Evolutionary conservation across 64 coral and sea anemone genomes (phyloP).

Genomic region (Porites lutea): DNA sequence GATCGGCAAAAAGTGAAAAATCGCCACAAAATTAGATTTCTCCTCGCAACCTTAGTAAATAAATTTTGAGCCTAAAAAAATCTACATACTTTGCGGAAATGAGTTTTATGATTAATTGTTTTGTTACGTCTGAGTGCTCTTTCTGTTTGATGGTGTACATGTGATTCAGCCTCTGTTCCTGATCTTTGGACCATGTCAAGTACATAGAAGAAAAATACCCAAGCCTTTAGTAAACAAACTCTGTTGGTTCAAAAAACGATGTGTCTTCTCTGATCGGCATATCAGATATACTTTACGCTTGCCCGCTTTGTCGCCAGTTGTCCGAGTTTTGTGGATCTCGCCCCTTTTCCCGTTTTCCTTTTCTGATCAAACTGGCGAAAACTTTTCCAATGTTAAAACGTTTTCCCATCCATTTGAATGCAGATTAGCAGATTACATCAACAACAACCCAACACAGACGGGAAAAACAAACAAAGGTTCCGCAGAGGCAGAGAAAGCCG

Average conservation of each 20-base stretch:
- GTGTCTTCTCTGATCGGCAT: background rate
- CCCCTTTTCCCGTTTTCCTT: too few species aligned
- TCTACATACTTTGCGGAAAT: slow-evolving; percentile 10
- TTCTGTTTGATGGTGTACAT: background rate
- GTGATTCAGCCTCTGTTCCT: background rate
- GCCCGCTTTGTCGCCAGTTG: background rate
- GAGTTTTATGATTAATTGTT: background rate
- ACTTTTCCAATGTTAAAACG: too few species aligned
- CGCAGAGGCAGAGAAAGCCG: too few species aligned
- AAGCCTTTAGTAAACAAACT: background rate
- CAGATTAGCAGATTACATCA: too few species aligned
- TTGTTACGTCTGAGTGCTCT: background rate
- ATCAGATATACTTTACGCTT: background rate
- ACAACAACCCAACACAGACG: too few species aligned
- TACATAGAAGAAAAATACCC: background rate
- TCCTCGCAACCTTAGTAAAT: background rate
- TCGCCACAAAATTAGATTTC: background rate
- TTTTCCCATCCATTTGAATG: too few species aligned
- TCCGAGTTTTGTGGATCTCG: too few species aligned
- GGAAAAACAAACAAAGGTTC: too few species aligned
- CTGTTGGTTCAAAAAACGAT: background rate
- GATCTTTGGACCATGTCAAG: slow-evolving; percentile 26
- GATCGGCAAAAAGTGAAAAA: background rate
- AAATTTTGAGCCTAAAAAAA: background rate
- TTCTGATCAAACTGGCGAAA: too few species aligned